Conservation (phyloP, 23 tunicate species). For the Halocynthia aurantium region DNA sequence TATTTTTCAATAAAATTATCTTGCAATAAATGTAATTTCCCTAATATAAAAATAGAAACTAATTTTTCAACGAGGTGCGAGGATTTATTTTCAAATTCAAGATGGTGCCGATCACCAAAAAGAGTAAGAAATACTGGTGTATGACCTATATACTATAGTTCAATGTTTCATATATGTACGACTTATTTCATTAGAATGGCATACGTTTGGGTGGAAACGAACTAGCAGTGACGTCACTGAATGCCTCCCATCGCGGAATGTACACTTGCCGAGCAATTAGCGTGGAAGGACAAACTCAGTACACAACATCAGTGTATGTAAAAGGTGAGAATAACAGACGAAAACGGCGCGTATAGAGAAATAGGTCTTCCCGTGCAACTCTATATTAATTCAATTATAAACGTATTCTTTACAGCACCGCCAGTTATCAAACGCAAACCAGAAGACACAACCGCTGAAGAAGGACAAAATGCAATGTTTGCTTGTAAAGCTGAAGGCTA, state of each 20-base stretch:
- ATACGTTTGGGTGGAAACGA: slow-evolving; percentile 21
- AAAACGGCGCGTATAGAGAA: neutral
- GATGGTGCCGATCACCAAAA: no score
- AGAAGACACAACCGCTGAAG: slow-evolving; percentile 15
- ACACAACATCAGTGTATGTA: slow-evolving; percentile 32
- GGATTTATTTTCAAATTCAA: no score
- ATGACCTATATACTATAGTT: no score
- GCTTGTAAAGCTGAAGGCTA: slow-evolving; percentile 45
- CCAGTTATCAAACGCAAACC: slow-evolving; percentile 31
- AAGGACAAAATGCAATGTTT: slow-evolving; percentile 34
- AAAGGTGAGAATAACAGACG: slow-evolving; percentile 18
- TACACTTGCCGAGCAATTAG: slow-evolving; percentile 52
- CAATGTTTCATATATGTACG: neutral
- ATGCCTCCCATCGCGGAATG: slow-evolving; percentile 44
- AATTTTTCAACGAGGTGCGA: no score
- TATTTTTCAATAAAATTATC: no score
- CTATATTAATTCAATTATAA: neutral
- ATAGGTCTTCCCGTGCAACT: neutral
- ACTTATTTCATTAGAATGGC: slow-evolving; percentile 15
- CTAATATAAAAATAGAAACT: no score
- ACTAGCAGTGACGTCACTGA: slow-evolving; percentile 20
- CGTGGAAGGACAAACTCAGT: slow-evolving; percentile 39
- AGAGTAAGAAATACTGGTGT: no score
- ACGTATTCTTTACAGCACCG: slow-evolving; percentile 29
- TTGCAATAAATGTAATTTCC: no score